Base-by-base conservation (phyloP, 92 coral and sea anemone genomes). In the Umimayanthus chanpuru region DNA sequence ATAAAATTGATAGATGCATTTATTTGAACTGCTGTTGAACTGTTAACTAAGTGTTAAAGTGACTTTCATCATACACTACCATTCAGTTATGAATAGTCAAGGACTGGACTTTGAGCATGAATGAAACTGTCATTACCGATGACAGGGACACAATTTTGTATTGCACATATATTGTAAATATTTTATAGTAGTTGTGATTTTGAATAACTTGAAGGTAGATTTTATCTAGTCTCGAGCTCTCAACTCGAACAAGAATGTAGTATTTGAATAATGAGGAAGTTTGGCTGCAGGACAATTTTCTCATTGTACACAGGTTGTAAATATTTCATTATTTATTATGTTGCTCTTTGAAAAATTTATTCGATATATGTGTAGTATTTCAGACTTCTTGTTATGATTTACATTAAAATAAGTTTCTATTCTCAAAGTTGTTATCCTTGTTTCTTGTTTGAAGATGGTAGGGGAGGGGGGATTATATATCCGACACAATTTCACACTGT, bases 251-350 rank as follows among this genome's bases (percentile, higher is more conserved):
- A 73, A 26, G 77, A 29, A 30, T 73, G 77, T 73, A 73, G 77
- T 73, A 73, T 73, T 26, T 28, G 77, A 73, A 73, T 73, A 73
- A 32, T 73, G 44, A 73, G 44, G 43, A 73, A 73, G 43, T 73
- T 47, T 73, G 77, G 77, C 77, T 73, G 41, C 74, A 73, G 77
- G 77, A 73, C 77, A 73, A 73, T 73, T 32, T 73, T 73, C 77
- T 73, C 77, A 73, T 73, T 73, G 75, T n/a, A 21, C 10, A 70
- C 25, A 70, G 75, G 40, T 73, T 73, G 79, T 75, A 39, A 75
- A 75, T 75, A 38, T 75, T 75, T 75, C 79, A 39, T 40, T 75
- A 75, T 75, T 75, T 75, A 55, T 75, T 75, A 75, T 38, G 79
- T 75, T 38, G 79, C 49, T 39, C 79, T 75, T 75, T 75, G 49